phyloP scores from a whole-genome alignment of 2,888 invertebrate genomes.

The Adineta ricciae region DNA sequence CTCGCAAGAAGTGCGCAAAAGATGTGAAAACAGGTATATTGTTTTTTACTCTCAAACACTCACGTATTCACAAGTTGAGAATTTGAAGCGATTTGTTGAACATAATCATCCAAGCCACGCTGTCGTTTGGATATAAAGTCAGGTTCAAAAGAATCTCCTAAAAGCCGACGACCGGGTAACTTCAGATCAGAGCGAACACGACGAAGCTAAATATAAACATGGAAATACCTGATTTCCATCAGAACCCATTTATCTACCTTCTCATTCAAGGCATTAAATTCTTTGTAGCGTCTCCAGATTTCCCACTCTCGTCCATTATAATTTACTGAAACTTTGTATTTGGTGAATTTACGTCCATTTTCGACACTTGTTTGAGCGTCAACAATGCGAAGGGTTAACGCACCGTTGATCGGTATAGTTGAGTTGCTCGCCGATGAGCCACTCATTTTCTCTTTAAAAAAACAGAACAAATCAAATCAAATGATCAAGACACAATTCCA shows the following conservation, averaged over 20 bases:
- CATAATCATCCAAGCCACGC: conserved; percentile 11
- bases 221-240: not conserved
- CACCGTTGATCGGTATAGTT: not conserved
- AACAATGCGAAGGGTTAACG: not conserved
- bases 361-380: conserved; percentile 1
- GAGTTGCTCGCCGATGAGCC: not conserved
- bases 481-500: not conserved
- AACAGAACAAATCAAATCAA: not conserved
- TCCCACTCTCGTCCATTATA: not conserved
- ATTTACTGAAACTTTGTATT: not conserved
- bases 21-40: too few species aligned
- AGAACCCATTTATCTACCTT: not conserved
- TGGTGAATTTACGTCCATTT: conserved; percentile 18
- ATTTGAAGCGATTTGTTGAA: not conserved
- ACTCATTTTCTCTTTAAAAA: not conserved
- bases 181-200: conserved; percentile 19
- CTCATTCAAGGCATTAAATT: conserved; percentile 30
- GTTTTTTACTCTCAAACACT: not conserved
- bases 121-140: conserved; percentile 25
- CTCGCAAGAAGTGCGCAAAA: too few species aligned
- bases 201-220: conserved; percentile 3
- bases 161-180: conserved; percentile 26
- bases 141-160: conserved; percentile 28
- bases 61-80: conserved; percentile 22
- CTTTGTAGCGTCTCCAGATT: conserved; percentile 29